Percentiles rank a stretch among this genome's conserved stretches.
Conservation (phyloP, 1,140 invertebrate genomes). For the Solenopsis invicta region DNA sequence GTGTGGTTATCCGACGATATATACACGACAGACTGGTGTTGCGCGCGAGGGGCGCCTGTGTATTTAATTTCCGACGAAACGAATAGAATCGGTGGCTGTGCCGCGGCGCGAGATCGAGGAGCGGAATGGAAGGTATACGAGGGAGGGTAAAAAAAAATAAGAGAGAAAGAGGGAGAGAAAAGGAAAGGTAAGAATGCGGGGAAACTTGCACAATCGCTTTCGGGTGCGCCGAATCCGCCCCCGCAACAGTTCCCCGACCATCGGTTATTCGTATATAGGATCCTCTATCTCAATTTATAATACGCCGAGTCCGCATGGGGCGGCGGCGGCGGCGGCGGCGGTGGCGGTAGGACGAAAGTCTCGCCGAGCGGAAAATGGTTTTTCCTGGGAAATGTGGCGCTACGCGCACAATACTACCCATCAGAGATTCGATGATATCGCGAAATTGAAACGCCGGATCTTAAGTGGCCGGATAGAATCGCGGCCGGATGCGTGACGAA, state of each 20-base stretch:
- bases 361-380: constrained; percentile 67
- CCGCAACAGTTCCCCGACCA: constrained; percentile 61
- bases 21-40: constrained; percentile 37
- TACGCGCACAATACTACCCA: constrained; percentile 29
- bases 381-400: constrained; percentile 46
- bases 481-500: constrained; percentile 25
- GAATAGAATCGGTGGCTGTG: constrained; percentile 77
- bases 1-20: constrained; percentile 76
- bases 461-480: constrained; percentile 39
- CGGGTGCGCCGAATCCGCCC: constrained; percentile 51
- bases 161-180: background rate
- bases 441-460: constrained; percentile 30
- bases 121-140: constrained; percentile 5
- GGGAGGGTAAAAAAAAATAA: background rate
- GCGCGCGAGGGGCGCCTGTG: constrained; percentile 71
- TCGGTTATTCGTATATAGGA: constrained; percentile 69
- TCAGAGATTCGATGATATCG: constrained; percentile 45
- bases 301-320: constrained; percentile 56
- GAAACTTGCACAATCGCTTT: constrained; percentile 66
- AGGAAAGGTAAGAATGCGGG: constrained; percentile 20
- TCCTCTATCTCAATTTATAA: constrained; percentile 74
- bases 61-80: constrained; percentile 85
- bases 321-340: constrained; percentile 4
- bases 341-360: constrained; percentile 46
- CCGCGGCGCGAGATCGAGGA: constrained; percentile 21